phyloP scores from a whole-genome alignment of 2,113 vertebrate species.

The Suncus etruscus region DNA sequence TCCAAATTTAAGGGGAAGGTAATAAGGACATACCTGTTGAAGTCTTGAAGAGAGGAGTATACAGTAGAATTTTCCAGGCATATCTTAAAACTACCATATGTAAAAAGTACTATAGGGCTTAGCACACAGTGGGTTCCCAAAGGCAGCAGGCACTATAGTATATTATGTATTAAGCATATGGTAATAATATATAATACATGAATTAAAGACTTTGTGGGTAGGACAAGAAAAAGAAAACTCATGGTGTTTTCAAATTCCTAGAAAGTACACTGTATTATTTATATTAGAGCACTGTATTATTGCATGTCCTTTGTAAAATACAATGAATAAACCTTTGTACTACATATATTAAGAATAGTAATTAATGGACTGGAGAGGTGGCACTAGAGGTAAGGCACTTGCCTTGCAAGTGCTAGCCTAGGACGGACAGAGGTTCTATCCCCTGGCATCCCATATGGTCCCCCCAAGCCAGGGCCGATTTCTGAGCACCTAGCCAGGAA shows the following conservation, averaged over 20 bases:
- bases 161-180: too few relatives aligned
- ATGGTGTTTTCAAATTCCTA: slow-evolving; percentile 13
- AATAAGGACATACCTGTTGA: too few relatives aligned
- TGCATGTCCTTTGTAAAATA: slow-evolving; percentile 40
- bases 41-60: too few relatives aligned
- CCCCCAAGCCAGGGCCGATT: too few relatives aligned
- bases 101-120: background rate
- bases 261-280: slow-evolving; percentile 36
- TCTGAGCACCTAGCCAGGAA: too few relatives aligned
- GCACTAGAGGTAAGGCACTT: too few relatives aligned
- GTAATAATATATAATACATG: too few relatives aligned
- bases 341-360: background rate
- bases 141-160: too few relatives aligned
- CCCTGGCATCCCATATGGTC: too few relatives aligned
- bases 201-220: background rate
- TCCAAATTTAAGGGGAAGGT: too few relatives aligned
- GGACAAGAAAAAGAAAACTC: slow-evolving; percentile 12
- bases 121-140: background rate
- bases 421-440: background rate
- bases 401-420: too few relatives aligned
- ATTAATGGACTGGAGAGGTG: background rate
- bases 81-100: background rate
- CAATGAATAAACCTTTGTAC: slow-evolving; percentile 36
- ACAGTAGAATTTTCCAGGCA: background rate
- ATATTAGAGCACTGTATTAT: background rate